These are phyloP conservation scores for Dynastes hyllus DNA, from an alignment of 2,888 invertebrate genomes.

Conservation along the genomic window DNA sequence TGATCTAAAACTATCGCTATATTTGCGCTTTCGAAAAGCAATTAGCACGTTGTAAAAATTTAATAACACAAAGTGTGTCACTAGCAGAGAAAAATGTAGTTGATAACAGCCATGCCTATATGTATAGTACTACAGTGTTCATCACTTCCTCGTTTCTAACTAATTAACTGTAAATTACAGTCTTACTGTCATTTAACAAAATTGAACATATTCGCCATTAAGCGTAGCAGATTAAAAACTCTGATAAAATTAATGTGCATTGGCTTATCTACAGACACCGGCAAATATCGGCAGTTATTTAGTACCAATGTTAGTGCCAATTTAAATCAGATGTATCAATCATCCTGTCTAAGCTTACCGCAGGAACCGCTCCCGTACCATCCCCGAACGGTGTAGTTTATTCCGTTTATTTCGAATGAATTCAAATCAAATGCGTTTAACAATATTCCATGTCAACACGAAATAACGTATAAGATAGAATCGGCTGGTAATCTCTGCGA, in stretches of 20 bases:
- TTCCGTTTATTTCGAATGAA: constrained; percentile 47
- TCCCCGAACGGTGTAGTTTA: constrained; percentile 44
- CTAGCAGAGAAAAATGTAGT: background rate
- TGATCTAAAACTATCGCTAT: too few species aligned
- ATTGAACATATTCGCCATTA: constrained; percentile 34
- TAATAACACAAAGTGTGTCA: background rate
- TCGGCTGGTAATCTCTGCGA: background rate
- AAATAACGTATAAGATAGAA: constrained; percentile 32
- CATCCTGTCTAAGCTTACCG: constrained; percentile 52
- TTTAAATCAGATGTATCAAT: constrained; percentile 54
- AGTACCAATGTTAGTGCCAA: constrained; percentile 53
- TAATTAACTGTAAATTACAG: constrained; percentile 46
- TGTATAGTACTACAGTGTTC: background rate
- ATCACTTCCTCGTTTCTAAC: constrained; percentile 6
- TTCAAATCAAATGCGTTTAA: constrained; percentile 48
- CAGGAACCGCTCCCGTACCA: constrained; percentile 48
- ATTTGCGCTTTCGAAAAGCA: too few species aligned
- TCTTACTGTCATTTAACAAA: constrained; percentile 39
- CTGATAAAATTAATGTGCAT: constrained; percentile 51
- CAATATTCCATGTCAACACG: constrained; percentile 48
- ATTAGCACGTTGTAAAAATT: too few species aligned
- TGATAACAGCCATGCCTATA: constrained; percentile 2
- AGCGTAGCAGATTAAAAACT: constrained; percentile 50
- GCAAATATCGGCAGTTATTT: constrained; percentile 53
- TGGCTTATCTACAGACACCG: constrained; percentile 51